Conservation (phyloP, 2,113 vertebrate species). For the Etheostoma spectabile region DNA sequence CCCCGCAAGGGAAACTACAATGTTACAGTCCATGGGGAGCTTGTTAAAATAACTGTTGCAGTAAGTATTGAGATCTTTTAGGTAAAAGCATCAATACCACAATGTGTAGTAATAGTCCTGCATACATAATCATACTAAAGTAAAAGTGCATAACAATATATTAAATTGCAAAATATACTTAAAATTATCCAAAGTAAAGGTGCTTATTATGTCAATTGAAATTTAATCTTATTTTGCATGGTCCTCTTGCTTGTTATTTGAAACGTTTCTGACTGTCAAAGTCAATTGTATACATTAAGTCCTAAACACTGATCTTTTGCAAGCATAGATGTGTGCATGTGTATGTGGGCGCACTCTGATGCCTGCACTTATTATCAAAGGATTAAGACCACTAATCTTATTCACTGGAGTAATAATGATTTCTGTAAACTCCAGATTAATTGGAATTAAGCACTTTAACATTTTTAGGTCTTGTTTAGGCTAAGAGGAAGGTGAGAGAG, state of each 20-base stretch:
- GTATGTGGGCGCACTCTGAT: constrained; percentile 3
- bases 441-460: constrained; percentile 76
- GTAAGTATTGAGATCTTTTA: background rate
- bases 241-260: background rate
- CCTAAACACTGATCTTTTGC: background rate
- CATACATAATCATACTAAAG: background rate
- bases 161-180: background rate
- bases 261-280: too few relatives aligned
- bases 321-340: background rate
- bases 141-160: background rate
- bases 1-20: too few relatives aligned
- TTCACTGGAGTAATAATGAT: constrained; percentile 65
- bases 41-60: background rate
- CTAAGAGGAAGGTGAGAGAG: constrained; percentile 41
- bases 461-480: constrained; percentile 51
- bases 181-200: background rate
- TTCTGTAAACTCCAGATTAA: constrained; percentile 72
- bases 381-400: constrained; percentile 71
- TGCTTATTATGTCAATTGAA: background rate
- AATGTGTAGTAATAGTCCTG: background rate
- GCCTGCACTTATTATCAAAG: constrained; percentile 49
- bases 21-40: background rate
- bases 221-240: background rate
- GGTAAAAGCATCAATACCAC: background rate
- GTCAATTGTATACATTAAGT: background rate